phyloP scores from a whole-genome alignment of 1,140 invertebrate genomes.

The Pseudomyrmex sp. region DNA sequence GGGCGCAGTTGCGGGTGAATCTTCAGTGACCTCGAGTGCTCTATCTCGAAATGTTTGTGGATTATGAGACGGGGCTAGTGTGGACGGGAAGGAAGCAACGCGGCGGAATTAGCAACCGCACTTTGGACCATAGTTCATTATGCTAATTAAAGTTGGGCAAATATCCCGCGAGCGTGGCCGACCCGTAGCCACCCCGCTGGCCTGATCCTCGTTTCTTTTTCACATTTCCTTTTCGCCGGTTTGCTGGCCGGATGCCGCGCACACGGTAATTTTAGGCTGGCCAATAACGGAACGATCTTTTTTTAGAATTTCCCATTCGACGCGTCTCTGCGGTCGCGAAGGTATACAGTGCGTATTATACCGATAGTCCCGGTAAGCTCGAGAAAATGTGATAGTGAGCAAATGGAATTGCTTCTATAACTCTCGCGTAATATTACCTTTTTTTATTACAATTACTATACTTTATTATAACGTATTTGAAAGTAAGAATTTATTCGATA shows the following conservation, averaged over 20 bases:
- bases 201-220: constrained; percentile 13
- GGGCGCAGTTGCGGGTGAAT: not conserved
- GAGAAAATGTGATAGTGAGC: constrained; percentile 16
- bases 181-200: constrained; percentile 30
- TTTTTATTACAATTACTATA: not conserved
- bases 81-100: not conserved
- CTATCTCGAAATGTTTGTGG: constrained; percentile 33
- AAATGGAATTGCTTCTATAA: constrained; percentile 7
- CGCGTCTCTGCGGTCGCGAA: constrained; percentile 50
- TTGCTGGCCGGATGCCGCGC: constrained; percentile 64
- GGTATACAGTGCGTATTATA: constrained; percentile 40
- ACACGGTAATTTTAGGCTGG: constrained; percentile 62
- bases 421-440: not conserved
- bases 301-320: constrained; percentile 58
- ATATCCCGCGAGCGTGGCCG: constrained; percentile 55
- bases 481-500: constrained; percentile 4
- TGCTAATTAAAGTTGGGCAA: constrained; percentile 73
- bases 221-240: constrained; percentile 16
- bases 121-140: constrained; percentile 72
- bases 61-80: constrained; percentile 14
- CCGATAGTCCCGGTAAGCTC: constrained; percentile 29
- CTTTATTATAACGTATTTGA: not conserved
- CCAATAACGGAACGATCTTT: constrained; percentile 22
- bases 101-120: constrained; percentile 67
- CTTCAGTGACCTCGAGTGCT: constrained; percentile 2